Conservation (phyloP, 35 echinoderm and acorn worm species). For the Anneissia japonica region DNA sequence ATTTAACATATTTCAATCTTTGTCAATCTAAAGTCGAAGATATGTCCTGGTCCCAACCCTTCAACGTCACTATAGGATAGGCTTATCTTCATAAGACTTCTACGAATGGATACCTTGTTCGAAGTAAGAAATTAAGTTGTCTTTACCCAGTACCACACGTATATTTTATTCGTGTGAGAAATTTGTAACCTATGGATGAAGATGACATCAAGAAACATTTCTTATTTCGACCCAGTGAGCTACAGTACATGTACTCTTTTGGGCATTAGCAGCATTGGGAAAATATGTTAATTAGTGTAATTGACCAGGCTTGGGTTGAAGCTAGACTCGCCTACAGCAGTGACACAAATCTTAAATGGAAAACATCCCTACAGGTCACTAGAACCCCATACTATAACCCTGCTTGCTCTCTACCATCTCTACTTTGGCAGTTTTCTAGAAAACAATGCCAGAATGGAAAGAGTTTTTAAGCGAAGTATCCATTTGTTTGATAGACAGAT, state of each 20-base stretch:
- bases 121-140: no score
- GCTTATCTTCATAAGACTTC: no score
- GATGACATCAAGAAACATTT: constrained; percentile 13
- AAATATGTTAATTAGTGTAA: not conserved
- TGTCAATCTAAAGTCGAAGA: no score
- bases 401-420: not conserved
- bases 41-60: no score
- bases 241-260: not conserved
- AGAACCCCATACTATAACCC: not conserved
- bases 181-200: no score
- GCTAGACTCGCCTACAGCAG: not conserved
- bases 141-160: no score
- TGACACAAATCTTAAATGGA: constrained; percentile 2
- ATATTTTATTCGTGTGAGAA: no score
- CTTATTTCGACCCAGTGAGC: not conserved
- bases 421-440: not conserved
- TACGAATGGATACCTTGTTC: no score
- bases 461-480: not conserved
- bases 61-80: no score
- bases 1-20: no score
- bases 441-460: not conserved
- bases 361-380: constrained; percentile 2
- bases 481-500: not conserved
- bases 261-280: not conserved
- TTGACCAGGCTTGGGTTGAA: not conserved